A percentile compares a stretch with the other conserved stretches of the same genome.
Conservation (phyloP, 1,140 invertebrate genomes). For the Drosophila eugracilis region DNA sequence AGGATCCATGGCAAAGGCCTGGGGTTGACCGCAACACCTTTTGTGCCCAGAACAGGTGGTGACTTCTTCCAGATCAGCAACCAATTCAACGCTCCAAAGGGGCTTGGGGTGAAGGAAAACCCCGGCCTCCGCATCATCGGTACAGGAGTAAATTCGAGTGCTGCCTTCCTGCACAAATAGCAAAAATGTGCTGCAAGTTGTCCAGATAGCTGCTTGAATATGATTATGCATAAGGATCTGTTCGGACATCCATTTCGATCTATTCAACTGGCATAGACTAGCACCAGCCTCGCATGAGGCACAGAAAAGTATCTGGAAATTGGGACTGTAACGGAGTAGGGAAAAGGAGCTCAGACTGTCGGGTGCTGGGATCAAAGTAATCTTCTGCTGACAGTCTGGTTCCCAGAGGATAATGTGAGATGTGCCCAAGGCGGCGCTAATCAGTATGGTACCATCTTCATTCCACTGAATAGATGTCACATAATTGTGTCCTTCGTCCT, state of each 20-base stretch:
- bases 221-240: neutral
- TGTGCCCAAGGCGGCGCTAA: constrained; percentile 25
- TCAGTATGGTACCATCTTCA: constrained; percentile 12
- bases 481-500: constrained; percentile 6
- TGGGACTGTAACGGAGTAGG: constrained; percentile 19
- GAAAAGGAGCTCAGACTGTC: neutral
- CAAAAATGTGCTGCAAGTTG: constrained; percentile 10
- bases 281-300: neutral
- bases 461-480: constrained; percentile 45
- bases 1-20: constrained; percentile 36
- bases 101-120: neutral
- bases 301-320: constrained; percentile 10
- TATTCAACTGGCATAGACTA: constrained; percentile 1
- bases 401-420: constrained; percentile 32
- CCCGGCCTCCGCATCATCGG: neutral
- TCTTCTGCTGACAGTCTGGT: constrained; percentile 12
- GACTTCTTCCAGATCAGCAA: constrained; percentile 11
- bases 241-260: neutral
- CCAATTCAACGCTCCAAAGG: neutral
- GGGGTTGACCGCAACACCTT: neutral
- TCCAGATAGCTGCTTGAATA: constrained; percentile 44
- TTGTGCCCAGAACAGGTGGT: neutral
- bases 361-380: neutral
- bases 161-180: constrained; percentile 11
- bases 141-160: constrained; percentile 4